phyloP scores from a whole-genome alignment of 2,113 vertebrate genomes.

The Pleuronectes platessa region DNA sequence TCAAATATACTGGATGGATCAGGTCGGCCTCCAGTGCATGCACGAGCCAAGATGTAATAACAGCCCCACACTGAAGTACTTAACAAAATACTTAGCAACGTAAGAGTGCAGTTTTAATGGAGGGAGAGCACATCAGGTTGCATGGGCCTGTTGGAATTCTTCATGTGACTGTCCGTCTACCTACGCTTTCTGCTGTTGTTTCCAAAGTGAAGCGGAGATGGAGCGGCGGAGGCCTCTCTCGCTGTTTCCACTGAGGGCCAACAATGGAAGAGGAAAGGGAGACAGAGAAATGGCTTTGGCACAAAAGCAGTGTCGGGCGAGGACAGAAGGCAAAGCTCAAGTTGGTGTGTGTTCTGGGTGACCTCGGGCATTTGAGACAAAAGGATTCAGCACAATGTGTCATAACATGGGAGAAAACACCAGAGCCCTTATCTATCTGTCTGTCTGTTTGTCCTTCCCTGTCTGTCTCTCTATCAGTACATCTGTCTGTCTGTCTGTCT shows the following conservation, averaged over 20 bases:
- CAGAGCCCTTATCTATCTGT: not conserved
- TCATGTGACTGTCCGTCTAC: slow-evolving; percentile 7
- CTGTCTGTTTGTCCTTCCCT: not conserved
- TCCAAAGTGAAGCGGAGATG: slow-evolving; percentile 30
- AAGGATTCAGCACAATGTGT: too few relatives aligned
- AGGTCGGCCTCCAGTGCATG: slow-evolving; percentile 34
- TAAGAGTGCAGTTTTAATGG: slow-evolving; percentile 13
- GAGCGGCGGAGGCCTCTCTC: slow-evolving; percentile 2
- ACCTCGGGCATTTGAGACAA: not conserved
- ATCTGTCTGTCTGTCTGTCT: too few relatives aligned
- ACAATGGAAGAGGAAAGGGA: slow-evolving; percentile 49
- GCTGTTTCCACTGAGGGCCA: slow-evolving; percentile 2
- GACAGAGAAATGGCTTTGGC: slow-evolving; percentile 62
- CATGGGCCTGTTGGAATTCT: not conserved
- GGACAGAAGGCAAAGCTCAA: slow-evolving; percentile 70
- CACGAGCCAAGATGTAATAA: slow-evolving; percentile 29
- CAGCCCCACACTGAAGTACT: slow-evolving; percentile 17
- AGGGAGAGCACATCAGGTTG: not conserved
- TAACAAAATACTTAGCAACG: not conserved
- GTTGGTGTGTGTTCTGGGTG: slow-evolving; percentile 11
- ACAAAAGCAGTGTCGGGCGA: slow-evolving; percentile 59
- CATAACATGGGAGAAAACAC: not conserved
- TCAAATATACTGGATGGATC: slow-evolving; percentile 57
- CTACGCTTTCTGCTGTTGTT: not conserved
- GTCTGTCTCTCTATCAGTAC: too few relatives aligned